Evolutionary conservation across 2,888 invertebrate species (phyloP), one percentile per base, ranked within the genome.

Genomic region (Diarsia mendica): DNA sequence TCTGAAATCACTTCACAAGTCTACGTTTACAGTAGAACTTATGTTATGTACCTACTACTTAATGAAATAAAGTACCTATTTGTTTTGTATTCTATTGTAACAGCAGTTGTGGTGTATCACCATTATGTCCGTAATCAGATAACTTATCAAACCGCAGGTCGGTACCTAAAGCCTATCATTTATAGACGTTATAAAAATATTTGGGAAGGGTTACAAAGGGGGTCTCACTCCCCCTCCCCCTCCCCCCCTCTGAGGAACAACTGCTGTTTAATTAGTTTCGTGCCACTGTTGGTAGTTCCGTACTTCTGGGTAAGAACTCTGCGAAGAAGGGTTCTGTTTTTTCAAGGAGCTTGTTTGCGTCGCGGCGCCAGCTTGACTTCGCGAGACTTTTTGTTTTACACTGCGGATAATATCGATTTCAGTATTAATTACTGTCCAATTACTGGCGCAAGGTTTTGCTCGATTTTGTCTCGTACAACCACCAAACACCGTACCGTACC

Each of bases 191-290:
- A 23, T 53, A 69, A 69, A 39, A 70, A 79, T 53, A 68, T 20
- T 28, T n/a, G 44, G 8, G 44, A 28, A n/a, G 23, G 33, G 61
- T 66, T 53, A 15, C 44, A 55, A 61, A 48, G 8, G 8, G 39
- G 8, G 39, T 39, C 8, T 39, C 8, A n/a, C 28, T 28, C 20
- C 39, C 13, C 39, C 18, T 3, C 18, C 11, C 20, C 10, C 2
- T 0, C 10, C 5, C 10, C 46, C 28, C 28, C 28, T 11, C n/a
- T 3, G 44, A 9, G 11, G 58, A 51, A 39, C 48, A 49, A 49
- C 44, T 55, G 61, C 18, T 78, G 53, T 78, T 61, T 77, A 66
- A 66, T 66, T 66, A 63, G 53, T 60, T 60, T 28, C 6, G 1
- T 6, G 67, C 23, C 3, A 44, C 49, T 44, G 63, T 51, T 28